phyloP scores from a whole-genome alignment of 53 echinoderm and acorn worm genomes.

The Henricia sp. region DNA sequence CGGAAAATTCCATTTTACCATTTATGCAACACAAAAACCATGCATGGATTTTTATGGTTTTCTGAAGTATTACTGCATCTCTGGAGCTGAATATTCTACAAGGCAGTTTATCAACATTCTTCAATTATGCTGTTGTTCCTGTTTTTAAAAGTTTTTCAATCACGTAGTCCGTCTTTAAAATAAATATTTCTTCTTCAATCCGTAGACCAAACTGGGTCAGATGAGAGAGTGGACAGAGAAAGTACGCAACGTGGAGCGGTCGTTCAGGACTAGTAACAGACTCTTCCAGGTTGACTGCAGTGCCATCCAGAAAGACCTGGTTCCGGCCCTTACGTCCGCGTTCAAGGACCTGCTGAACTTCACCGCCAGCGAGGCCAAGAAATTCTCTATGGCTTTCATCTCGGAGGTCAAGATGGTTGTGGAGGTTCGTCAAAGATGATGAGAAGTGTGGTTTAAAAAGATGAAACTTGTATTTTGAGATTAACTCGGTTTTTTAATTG shows the following conservation, averaged over 20 bases:
- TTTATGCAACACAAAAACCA: no score
- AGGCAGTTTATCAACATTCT: no score
- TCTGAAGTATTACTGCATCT: no score
- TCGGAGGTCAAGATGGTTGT: slow-evolving; percentile 90
- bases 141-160: not conserved
- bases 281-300: slow-evolving; percentile 89
- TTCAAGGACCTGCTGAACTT: slow-evolving; percentile 92
- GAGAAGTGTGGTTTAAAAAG: no score
- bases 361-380: slow-evolving; percentile 84
- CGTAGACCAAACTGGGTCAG: slow-evolving; percentile 91
- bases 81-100: no score
- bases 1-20: no score
- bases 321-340: slow-evolving; percentile 83
- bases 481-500: no score
- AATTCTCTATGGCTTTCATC: slow-evolving; percentile 85
- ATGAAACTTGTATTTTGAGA: no score
- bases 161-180: not conserved
- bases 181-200: not conserved
- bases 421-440: slow-evolving; percentile 66
- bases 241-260: slow-evolving; percentile 82
- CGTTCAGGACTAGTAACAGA: slow-evolving; percentile 77
- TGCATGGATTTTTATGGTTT: no score
- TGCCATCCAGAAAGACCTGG: slow-evolving; percentile 84
- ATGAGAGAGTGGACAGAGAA: slow-evolving; percentile 92
- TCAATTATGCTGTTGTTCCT: no score